Percentiles rank a stretch among this genome's conserved stretches.
Conservation (phyloP, 2,797 vertebrate species). For the Poeciliopsis gracilis region DNA sequence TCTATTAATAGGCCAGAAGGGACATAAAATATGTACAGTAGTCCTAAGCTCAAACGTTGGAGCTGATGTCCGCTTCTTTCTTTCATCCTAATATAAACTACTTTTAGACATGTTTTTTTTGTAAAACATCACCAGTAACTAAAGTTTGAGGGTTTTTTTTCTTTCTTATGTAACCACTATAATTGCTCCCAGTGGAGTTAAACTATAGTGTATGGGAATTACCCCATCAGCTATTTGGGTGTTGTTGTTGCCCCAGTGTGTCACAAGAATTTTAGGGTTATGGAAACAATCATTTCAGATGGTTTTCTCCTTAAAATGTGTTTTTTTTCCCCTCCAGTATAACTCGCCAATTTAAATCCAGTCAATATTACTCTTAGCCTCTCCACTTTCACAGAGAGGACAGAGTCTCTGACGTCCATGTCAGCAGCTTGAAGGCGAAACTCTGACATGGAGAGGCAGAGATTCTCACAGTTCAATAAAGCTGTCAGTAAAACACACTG, state of each 20-base stretch:
- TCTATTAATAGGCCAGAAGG: slow-evolving; percentile 92
- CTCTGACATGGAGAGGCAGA: not conserved
- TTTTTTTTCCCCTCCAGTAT: not conserved
- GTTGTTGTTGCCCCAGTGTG: slow-evolving; percentile 27
- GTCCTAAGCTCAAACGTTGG: slow-evolving; percentile 63
- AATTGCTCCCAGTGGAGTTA: slow-evolving; percentile 19
- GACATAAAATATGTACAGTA: slow-evolving; percentile 84
- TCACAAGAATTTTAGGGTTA: slow-evolving; percentile 23
- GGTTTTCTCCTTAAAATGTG: not conserved
- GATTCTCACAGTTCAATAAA: not conserved
- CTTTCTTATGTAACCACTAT: not conserved
- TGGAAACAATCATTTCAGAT: not conserved
- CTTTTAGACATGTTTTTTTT: not conserved
- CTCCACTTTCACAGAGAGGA: not conserved
- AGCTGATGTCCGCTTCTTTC: slow-evolving; percentile 44
- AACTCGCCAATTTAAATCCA: not conserved
- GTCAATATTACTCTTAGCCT: not conserved
- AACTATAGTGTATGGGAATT: slow-evolving; percentile 4
- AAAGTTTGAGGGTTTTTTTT: not conserved
- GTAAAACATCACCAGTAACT: not conserved
- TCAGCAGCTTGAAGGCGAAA: not conserved
- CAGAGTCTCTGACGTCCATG: not conserved
- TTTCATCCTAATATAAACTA: not conserved
- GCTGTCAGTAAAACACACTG: not conserved
- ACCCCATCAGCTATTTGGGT: slow-evolving; percentile 32